A percentile compares a stretch with the other conserved stretches of the same genome.
Conservation (phyloP, 1,140 invertebrate species). For the Venturia canescens region DNA sequence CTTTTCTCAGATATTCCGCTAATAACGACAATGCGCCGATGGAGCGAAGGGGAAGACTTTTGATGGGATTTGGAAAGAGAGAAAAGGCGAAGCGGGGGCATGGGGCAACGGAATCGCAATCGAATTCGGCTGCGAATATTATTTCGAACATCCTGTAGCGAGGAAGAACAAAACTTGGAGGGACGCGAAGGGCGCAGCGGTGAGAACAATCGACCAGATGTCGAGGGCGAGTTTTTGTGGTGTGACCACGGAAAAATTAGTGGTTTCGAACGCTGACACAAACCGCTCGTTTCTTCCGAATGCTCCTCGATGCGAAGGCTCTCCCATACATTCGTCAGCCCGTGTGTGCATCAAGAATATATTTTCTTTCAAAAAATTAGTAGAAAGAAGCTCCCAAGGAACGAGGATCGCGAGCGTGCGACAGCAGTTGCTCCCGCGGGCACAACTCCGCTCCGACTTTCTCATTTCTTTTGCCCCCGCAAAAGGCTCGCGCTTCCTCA, state of each 20-base stretch:
- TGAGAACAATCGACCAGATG: constrained; percentile 34
- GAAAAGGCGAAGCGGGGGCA: neutral
- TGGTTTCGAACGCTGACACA: constrained; percentile 27
- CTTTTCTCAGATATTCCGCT: neutral
- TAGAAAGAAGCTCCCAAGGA: no score
- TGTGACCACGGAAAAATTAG: constrained; percentile 36
- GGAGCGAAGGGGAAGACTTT: neutral
- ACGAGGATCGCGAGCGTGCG: neutral
- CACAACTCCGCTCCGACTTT: neutral
- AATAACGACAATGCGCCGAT: constrained; percentile 4
- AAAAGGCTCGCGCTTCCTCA: no score
- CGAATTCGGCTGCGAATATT: constrained; percentile 31
- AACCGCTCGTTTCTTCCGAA: constrained; percentile 4
- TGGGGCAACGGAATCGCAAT: neutral
- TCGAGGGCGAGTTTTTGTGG: constrained; percentile 29
- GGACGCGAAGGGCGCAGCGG: neutral
- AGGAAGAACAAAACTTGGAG: neutral
- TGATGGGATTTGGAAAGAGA: neutral
- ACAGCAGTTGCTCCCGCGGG: constrained; percentile 13
- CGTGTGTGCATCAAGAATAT: no score
- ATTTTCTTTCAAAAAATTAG: no score
- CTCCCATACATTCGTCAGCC: neutral
- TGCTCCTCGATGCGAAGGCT: neutral
- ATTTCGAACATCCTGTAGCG: constrained; percentile 24
- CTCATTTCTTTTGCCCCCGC: neutral